phyloP scores from a whole-genome alignment of 2,797 vertebrate genomes.

The Rhinogobio ventralis region DNA sequence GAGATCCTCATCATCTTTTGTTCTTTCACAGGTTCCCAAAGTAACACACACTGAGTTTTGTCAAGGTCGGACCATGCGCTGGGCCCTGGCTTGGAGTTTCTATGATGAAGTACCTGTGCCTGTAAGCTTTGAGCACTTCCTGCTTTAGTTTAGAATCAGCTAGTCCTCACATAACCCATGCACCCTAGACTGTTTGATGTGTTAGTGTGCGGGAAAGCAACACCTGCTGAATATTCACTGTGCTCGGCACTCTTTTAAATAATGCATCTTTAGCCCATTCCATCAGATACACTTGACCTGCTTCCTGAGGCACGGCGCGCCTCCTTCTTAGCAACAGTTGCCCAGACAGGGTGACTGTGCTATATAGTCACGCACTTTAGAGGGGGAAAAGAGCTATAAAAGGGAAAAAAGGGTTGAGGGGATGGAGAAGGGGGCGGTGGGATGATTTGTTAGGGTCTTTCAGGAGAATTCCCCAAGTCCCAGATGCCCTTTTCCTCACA shows the following conservation, averaged over 20 bases:
- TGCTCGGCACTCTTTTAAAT: slow-evolving; percentile 61
- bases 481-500: slow-evolving; percentile 68
- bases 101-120: slow-evolving; percentile 94
- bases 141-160: not conserved
- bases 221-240: slow-evolving; percentile 57
- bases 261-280: slow-evolving; percentile 70
- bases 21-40: slow-evolving; percentile 85
- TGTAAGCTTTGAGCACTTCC: slow-evolving; percentile 78
- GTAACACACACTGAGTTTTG: slow-evolving; percentile 97
- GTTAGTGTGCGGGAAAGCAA: slow-evolving; percentile 34
- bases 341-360: slow-evolving; percentile 62
- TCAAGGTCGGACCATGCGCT: slow-evolving; percentile 97
- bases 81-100: slow-evolving; percentile 99
- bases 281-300: slow-evolving; percentile 74
- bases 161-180: slow-evolving; percentile 44
- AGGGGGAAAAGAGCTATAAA: slow-evolving; percentile 38
- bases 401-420: slow-evolving; percentile 29
- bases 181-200: slow-evolving; percentile 2
- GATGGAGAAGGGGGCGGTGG: not conserved
- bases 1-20: not conserved
- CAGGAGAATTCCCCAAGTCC: slow-evolving; percentile 54
- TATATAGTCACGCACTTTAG: slow-evolving; percentile 53
- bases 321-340: slow-evolving; percentile 79
- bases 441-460: slow-evolving; percentile 43
- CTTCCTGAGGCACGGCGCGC: slow-evolving; percentile 66